These are phyloP conservation scores for Peromyscus melanophrys DNA, from an alignment of 2,797 vertebrate species.

Conservation along the genomic window DNA sequence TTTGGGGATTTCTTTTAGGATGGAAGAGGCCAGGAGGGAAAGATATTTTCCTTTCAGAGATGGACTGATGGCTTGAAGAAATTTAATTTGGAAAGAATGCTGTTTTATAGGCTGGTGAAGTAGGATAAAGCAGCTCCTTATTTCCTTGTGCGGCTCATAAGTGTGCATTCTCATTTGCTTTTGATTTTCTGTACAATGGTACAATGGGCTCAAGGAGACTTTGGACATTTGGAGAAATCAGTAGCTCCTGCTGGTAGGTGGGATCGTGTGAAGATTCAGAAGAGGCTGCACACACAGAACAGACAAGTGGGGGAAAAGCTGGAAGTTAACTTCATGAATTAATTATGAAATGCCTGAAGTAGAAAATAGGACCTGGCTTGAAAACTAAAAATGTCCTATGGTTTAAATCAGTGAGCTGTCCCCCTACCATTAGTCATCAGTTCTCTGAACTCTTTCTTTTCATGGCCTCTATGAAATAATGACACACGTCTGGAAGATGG, in stretches of 20 bases:
- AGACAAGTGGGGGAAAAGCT: not conserved
- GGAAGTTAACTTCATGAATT: constrained; percentile 30
- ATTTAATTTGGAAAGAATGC: constrained; percentile 7
- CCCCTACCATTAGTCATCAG: not conserved
- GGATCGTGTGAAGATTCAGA: not conserved
- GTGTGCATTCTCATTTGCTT: not conserved
- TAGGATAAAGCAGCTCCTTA: not conserved
- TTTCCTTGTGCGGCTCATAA: not conserved
- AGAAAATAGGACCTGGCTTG: constrained; percentile 25
- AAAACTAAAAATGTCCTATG: constrained; percentile 45
- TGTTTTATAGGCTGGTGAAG: not conserved
- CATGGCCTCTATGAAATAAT: constrained; percentile 35
- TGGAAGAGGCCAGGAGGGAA: not conserved
- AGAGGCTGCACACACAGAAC: not conserved
- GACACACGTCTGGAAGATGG: constrained; percentile 39
- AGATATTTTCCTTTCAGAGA: not conserved
- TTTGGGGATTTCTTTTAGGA: not conserved
- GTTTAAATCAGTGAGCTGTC: constrained; percentile 53
- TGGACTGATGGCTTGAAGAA: not conserved
- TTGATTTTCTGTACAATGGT: not conserved
- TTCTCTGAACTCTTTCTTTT: constrained; percentile 24
- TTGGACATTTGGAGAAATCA: constrained; percentile 29
- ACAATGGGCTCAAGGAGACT: not conserved
- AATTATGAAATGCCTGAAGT: constrained; percentile 62
- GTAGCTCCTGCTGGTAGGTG: not conserved